Base-by-base conservation (phyloP, 2,797 vertebrate species). In the Aplochiton taeniatus region DNA sequence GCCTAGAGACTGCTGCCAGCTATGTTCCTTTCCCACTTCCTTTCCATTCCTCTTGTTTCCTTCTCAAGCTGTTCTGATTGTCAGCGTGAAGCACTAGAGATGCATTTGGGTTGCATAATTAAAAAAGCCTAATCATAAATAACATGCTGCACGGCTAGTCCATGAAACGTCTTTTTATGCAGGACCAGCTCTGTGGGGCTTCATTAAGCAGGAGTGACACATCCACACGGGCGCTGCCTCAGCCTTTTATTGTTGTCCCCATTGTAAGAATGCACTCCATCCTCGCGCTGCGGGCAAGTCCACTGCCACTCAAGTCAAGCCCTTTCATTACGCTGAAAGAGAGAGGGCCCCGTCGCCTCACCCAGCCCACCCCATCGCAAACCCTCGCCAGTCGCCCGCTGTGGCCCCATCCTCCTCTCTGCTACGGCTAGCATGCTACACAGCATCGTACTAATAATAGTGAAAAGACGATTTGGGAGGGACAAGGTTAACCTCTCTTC, bases 151-250 rank as follows among this genome's bases (percentile, higher is more conserved):
- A 66, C 13, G 65, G 65, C 74, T 41, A 65, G 54, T 71, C 70
- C 67, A 83, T 84, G 85, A 88, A 84, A 70, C 79, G 50, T 65
- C 74, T 80, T 88, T n/a, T 87, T 83, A 79, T 84, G 70, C 0
- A 18, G 79, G 72, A 9, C n/a, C 11, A 16, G 69, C 68, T 58
- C 56, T 57, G 19, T 13, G 4, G 68, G 74, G 75, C 81, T 84
- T 88, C 88, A 88, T 90, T 88, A 89, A 75, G 82, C 77, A 70
- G 77, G 62, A 83, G 70, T 69, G 84, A 85, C 85, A 83, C 66
- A 52, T 86, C 78, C 74, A 72, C 71, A 20, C 68, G 48, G 31
- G 65, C 48, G 7, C 67, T 58, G 70, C 70, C 48, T n/a, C 19
- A n/a, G 79, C 61, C 71, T 69, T 76, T 80, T 75, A 84, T 82